phyloP scores from a whole-genome alignment of 2,113 vertebrate genomes.

The Chiloscyllium plagiosum region DNA sequence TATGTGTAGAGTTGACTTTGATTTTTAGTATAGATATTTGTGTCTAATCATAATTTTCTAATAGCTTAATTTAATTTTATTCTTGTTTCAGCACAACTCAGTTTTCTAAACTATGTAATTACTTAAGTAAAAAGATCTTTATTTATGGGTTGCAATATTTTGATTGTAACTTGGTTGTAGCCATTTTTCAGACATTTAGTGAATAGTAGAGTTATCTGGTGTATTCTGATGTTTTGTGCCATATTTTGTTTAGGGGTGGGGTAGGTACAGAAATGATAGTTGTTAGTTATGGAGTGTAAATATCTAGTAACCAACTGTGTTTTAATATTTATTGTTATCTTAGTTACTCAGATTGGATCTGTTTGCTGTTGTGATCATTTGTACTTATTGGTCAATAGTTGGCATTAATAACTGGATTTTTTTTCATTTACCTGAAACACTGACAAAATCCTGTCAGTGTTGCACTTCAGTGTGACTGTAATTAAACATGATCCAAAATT shows the following conservation, averaged over 20 bases:
- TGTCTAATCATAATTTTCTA: background rate
- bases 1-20: background rate
- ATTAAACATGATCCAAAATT: background rate
- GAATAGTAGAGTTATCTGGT: background rate
- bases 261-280: background rate
- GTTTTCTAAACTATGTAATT: conserved; percentile 3
- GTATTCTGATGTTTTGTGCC: background rate
- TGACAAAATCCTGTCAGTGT: background rate
- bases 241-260: background rate
- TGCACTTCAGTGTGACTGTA: background rate
- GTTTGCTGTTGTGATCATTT: background rate
- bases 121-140: background rate
- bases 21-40: background rate
- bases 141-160: background rate
- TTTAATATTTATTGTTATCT: background rate
- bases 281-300: background rate
- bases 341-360: background rate
- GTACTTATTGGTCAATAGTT: conserved; percentile 13
- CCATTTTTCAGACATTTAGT: background rate
- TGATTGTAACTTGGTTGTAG: background rate
- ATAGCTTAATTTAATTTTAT: background rate
- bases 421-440: background rate
- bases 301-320: background rate
- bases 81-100: background rate
- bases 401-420: conserved; percentile 7